Evolutionary conservation across 2,797 vertebrate genomes (phyloP).

Genomic region (Diplodus sargus): DNA sequence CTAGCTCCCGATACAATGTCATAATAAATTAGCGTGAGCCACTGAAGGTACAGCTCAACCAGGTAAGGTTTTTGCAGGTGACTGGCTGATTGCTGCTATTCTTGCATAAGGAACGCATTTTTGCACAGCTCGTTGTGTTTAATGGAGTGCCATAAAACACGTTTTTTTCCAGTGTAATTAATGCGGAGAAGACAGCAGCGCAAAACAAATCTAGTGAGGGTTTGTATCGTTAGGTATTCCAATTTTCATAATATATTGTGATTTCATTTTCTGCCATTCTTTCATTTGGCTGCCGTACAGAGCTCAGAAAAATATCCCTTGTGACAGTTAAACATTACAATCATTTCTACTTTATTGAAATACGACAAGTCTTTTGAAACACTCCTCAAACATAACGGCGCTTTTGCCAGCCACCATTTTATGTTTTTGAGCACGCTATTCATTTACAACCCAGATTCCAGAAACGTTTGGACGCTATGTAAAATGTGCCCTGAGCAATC

Average conservation of each 20-base stretch:
- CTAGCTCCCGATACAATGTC: neutral
- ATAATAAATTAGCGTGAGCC: constrained; percentile 17
- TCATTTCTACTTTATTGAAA: neutral
- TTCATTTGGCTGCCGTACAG: constrained; percentile 27
- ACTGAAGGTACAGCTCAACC: constrained; percentile 38
- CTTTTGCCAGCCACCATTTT: neutral
- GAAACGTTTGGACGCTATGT: too few species aligned
- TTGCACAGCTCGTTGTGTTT: constrained; percentile 73
- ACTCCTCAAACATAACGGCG: neutral
- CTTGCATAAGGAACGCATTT: constrained; percentile 63
- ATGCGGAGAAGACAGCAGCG: constrained; percentile 56
- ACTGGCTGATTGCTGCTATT: constrained; percentile 46
- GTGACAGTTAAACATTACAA: constrained; percentile 25
- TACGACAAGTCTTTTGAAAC: constrained; percentile 11
- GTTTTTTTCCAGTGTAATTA: constrained; percentile 70
- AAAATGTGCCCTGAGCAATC: too few species aligned
- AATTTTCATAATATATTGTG: constrained; percentile 47
- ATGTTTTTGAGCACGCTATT: neutral
- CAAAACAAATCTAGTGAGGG: constrained; percentile 49
- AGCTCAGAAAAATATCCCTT: neutral
- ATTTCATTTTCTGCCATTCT: constrained; percentile 56
- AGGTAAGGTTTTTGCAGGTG: constrained; percentile 58
- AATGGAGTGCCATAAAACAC: constrained; percentile 60
- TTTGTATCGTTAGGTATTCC: constrained; percentile 41
- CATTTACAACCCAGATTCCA: neutral